Base-by-base conservation (phyloP, 2,797 vertebrate genomes). In the Phoeniculus purpureus region DNA sequence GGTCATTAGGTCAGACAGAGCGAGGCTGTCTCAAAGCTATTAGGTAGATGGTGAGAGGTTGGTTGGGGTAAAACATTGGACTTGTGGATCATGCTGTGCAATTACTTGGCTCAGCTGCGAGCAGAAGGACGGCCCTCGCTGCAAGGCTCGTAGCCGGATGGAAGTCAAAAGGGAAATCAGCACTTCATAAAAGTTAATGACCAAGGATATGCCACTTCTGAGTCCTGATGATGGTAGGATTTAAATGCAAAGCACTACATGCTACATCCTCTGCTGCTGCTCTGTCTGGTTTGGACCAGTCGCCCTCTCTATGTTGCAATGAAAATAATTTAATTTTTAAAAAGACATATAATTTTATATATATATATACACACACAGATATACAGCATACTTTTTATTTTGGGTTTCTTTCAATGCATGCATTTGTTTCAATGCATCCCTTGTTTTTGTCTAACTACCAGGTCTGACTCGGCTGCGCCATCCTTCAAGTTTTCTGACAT, bases 131-230 rank as follows among this genome's bases (percentile, higher is more conserved):
- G 93, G 82, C 29, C 48, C 75, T 51, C 1, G 2, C 75, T 66
- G 68, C 79, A 74, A 72, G 86, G 75, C 89, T 86, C 75, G 75
- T 15, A 76, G 72, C 14, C 19, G 22, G 18, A 22, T 19, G 67
- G 86, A 22, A 95, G 65, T 70, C 85, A 83, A 50, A 72, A 71
- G 72, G 87, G 80, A 94, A 94, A 93, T 83, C 82, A 93, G 86
- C 70, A 47, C 85, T 88, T 80, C 89, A 88, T 92, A 90, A 87
- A 88, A 95, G 85, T 89, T 94, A 94, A 96, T 81, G 77, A 68
- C 52, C 80, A 80, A 82, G 25, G 55, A 79, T 84, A 67, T 54
- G 37, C 65, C 84, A 64, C 58, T 85, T 77, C 29, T 9, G 43
- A 74, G 61, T 89, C 81, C 82, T 67, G 72, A 76, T 2, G 2